Conservation (phyloP, 2,113 vertebrate species). For the Entomyzon cyanotis region DNA sequence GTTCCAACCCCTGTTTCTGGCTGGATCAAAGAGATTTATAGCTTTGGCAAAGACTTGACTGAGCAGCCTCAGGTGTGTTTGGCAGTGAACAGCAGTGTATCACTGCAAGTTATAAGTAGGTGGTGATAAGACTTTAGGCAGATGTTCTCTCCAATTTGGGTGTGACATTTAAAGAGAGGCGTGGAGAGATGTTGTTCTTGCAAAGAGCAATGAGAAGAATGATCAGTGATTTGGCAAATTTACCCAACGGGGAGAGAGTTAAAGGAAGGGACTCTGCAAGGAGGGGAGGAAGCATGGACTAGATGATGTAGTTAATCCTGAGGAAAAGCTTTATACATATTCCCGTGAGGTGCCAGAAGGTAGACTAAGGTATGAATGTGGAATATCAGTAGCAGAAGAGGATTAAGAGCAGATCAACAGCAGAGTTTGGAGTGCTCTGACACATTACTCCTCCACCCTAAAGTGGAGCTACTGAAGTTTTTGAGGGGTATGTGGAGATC, state of each 20-base stretch:
- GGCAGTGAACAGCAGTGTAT: neutral
- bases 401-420: neutral
- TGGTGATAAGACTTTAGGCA: neutral
- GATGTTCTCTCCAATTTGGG: neutral
- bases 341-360: neutral
- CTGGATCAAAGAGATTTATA: neutral
- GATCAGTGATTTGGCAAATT: neutral
- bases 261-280: neutral
- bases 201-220: neutral
- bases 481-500: neutral
- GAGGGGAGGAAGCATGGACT: neutral
- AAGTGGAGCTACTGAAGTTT: neutral
- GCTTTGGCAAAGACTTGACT: neutral
- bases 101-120: neutral
- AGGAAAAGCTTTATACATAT: neutral
- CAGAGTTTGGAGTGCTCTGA: neutral
- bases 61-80: neutral
- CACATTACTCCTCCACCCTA: neutral
- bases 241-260: neutral
- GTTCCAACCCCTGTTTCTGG: neutral
- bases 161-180: neutral
- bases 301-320: neutral
- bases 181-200: neutral
- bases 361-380: neutral
- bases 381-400: neutral